phyloP scores from a whole-genome alignment of 1,140 invertebrate genomes.

The Leptinotarsa defecta region DNA sequence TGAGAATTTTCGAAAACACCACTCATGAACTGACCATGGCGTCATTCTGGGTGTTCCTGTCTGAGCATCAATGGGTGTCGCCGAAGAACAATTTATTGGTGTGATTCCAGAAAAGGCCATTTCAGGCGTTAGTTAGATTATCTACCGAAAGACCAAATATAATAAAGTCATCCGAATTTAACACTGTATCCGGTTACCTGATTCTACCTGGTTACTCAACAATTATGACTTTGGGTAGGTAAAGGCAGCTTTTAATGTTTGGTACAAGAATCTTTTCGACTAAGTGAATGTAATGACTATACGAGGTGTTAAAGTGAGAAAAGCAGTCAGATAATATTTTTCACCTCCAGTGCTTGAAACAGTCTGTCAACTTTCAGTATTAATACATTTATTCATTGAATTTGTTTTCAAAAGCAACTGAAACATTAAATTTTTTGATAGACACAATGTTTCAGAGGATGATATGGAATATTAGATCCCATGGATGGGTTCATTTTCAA shows the following conservation, averaged over 20 bases:
- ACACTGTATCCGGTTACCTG: conserved; percentile 5
- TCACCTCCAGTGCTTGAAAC: no score
- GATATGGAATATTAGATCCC: no score
- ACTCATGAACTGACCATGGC: background rate
- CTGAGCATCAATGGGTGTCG: conserved; percentile 1
- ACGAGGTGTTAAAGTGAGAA: background rate
- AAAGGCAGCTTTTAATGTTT: background rate
- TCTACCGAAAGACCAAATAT: conserved; percentile 8
- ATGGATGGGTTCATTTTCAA: no score
- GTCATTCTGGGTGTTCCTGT: conserved; percentile 1
- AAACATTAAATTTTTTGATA: no score
- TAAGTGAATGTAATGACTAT: background rate
- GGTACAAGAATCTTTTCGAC: background rate
- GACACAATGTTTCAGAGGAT: no score
- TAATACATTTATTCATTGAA: no score
- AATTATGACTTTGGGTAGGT: background rate
- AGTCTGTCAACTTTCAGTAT: no score
- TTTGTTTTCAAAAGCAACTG: no score
- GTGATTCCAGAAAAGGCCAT: conserved; percentile 5
- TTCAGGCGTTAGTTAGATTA: conserved; percentile 8
- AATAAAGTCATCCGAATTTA: conserved; percentile 4
- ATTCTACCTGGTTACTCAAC: conserved; percentile 3
- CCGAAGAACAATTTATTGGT: conserved; percentile 3
- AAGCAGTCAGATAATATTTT: background rate
- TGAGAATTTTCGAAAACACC: background rate